These are phyloP conservation scores for Poecilus cupreus DNA, from an alignment of 2,888 invertebrate species.

Conservation along the genomic window DNA sequence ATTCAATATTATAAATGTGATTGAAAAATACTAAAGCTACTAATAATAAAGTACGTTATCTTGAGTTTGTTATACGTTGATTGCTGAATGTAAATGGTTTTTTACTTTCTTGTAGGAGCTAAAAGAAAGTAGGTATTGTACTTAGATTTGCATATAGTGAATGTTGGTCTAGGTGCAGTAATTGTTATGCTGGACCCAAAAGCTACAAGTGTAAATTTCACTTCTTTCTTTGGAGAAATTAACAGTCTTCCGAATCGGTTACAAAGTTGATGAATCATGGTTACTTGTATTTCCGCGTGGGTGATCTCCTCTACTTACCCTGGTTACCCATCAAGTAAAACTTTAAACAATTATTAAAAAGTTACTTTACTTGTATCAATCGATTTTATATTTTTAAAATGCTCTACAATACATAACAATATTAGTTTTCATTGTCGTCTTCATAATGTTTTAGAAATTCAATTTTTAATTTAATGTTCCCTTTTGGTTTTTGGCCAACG, in stretches of 20 bases:
- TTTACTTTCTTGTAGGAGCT: background rate
- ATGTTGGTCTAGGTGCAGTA: background rate
- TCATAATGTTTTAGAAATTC: too few species aligned
- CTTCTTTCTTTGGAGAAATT: background rate
- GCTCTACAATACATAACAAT: too few species aligned
- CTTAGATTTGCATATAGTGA: background rate
- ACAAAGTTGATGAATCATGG: background rate
- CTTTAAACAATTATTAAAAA: too few species aligned
- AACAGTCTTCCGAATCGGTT: background rate
- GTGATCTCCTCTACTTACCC: background rate
- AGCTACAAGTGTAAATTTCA: background rate
- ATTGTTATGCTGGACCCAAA: background rate
- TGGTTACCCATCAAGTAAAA: too few species aligned
- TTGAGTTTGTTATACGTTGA: background rate
- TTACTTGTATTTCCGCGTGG: background rate
- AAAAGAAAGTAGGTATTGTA: conserved; percentile 22
- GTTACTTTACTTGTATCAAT: too few species aligned
- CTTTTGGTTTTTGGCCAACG: too few species aligned
- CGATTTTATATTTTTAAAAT: too few species aligned
- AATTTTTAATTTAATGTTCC: too few species aligned
- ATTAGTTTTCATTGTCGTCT: too few species aligned
- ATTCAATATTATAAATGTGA: too few species aligned
- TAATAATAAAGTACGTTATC: too few species aligned
- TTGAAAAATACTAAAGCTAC: too few species aligned
- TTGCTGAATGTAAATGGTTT: background rate